phyloP scores from a whole-genome alignment of 2,888 invertebrate genomes.

The Dynastes hyllus region DNA sequence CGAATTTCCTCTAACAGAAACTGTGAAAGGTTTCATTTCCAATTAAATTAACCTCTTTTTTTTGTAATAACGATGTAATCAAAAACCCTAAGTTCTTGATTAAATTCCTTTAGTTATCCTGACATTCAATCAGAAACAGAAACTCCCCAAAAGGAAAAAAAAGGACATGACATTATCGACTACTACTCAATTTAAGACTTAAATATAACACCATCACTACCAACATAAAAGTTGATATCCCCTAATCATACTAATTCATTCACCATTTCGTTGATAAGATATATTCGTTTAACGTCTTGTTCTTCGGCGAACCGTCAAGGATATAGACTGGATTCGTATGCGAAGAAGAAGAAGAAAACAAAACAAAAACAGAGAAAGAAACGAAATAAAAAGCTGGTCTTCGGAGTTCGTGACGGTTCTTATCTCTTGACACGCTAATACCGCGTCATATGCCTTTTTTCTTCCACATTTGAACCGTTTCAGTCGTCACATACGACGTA shows the following conservation, averaged over 20 bases:
- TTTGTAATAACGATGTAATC: no score
- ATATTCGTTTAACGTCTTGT: constrained; percentile 4
- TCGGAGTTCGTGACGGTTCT: constrained; percentile 13
- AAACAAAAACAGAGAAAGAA: neutral
- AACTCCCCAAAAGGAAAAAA: neutral
- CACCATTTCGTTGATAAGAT: constrained; percentile 1
- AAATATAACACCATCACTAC: neutral
- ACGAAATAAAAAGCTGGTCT: neutral
- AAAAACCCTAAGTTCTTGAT: no score
- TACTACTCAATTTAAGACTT: neutral
- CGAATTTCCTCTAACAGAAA: no score
- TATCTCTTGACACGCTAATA: constrained; percentile 12
- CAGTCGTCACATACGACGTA: constrained; percentile 33
- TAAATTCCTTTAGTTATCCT: neutral
- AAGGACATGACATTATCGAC: neutral
- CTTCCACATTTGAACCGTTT: constrained; percentile 25
- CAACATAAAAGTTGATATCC: neutral
- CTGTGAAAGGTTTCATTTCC: no score
- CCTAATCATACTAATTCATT: neutral
- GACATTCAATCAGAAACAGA: neutral
- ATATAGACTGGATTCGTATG: neutral
- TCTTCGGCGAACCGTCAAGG: neutral
- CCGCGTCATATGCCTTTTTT: neutral
- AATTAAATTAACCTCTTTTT: no score
- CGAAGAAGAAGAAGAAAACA: neutral